phyloP scores from a whole-genome alignment of 35 echinoderm and acorn worm genomes.

The Eucidaris tribuloides region DNA sequence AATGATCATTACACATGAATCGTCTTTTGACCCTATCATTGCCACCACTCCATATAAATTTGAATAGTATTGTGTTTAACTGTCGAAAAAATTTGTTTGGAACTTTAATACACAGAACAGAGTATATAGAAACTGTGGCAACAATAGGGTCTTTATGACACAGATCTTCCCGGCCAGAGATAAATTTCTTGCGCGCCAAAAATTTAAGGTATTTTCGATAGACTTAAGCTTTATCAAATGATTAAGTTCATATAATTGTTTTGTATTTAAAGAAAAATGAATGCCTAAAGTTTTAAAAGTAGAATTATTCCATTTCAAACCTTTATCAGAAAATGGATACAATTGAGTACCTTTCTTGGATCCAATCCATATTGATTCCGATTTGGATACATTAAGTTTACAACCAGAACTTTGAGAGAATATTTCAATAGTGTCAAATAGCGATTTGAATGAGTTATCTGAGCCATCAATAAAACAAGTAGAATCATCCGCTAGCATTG shows the following conservation, averaged over 20 bases:
- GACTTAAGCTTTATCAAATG: no score
- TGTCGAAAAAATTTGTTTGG: not conserved
- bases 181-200: no score
- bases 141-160: not conserved
- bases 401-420: not conserved
- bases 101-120: not conserved
- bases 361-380: not conserved
- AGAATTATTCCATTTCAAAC: not conserved
- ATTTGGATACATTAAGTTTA: no score
- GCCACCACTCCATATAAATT: not conserved
- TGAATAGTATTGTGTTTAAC: not conserved
- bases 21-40: no score
- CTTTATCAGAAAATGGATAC: not conserved
- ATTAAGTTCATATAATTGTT: not conserved
- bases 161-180: no score
- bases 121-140: not conserved
- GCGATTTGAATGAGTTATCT: not conserved
- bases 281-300: not conserved
- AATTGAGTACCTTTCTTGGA: not conserved
- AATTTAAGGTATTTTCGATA: not conserved
- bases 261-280: not conserved
- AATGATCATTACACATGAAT: not conserved
- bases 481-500: not conserved
- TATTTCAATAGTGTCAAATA: not conserved
- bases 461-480: not conserved